phyloP scores from a whole-genome alignment of 2,113 vertebrate species.

The Callipepla californica region DNA sequence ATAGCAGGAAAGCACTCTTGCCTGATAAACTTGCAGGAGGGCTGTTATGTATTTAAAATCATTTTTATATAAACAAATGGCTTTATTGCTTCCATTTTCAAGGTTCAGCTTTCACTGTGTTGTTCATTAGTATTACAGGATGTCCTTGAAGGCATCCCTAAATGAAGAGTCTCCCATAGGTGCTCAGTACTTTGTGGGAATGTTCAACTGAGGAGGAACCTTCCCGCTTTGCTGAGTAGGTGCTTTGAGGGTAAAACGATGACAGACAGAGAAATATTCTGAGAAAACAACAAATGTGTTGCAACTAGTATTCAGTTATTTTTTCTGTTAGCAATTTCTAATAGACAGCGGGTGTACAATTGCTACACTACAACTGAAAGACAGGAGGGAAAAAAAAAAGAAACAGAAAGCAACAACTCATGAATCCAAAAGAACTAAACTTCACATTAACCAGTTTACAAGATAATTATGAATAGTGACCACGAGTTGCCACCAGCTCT shows the following conservation, averaged over 20 bases:
- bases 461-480: background rate
- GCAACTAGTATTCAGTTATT: background rate
- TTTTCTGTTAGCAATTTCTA: background rate
- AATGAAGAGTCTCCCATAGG: background rate
- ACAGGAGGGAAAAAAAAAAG: background rate
- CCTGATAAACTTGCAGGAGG: background rate
- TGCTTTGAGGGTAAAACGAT: background rate
- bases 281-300: background rate
- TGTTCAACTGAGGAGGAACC: background rate
- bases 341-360: background rate
- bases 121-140: too few species aligned
- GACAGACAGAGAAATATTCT: background rate
- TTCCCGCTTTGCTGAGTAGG: background rate
- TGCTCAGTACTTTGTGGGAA: background rate
- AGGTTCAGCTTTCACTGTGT: background rate
- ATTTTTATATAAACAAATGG: background rate
- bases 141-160: background rate
- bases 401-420: background rate
- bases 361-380: background rate
- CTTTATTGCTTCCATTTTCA: background rate
- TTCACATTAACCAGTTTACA: background rate
- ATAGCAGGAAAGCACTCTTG: background rate
- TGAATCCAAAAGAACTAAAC: background rate
- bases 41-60: background rate
- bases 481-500: background rate